Conservation (phyloP, 2,113 vertebrate genomes). For the Heterotilapia buettikoferi region DNA sequence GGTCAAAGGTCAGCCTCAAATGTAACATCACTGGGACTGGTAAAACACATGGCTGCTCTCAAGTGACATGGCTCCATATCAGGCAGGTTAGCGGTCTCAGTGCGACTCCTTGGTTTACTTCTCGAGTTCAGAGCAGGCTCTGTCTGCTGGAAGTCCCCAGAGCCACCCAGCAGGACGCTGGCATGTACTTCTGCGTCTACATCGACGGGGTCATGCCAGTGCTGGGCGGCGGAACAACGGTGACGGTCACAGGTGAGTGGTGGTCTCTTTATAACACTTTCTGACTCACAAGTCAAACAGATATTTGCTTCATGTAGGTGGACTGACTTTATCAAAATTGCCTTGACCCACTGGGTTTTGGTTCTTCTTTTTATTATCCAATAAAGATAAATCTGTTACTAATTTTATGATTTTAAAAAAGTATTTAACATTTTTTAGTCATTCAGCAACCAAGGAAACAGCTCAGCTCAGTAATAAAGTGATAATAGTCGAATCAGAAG, state of each 20-base stretch:
- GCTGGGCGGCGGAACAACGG: neutral
- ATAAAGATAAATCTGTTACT: neutral
- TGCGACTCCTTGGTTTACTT: fast-evolving
- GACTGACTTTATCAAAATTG: neutral
- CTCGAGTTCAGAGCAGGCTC: neutral
- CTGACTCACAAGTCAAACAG: neutral
- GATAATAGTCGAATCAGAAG: neutral
- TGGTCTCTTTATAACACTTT: neutral
- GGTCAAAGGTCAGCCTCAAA: neutral
- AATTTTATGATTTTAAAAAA: fast-evolving
- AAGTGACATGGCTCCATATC: neutral
- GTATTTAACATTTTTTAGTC: too few species aligned
- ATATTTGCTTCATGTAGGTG: neutral
- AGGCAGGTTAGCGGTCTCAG: neutral
- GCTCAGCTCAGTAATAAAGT: neutral
- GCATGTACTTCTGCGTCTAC: neutral
- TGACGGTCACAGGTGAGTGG: neutral
- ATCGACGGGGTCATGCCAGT: neutral
- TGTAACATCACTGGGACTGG: neutral
- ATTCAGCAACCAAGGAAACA: neutral
- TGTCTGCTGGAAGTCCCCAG: neutral
- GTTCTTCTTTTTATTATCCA: neutral
- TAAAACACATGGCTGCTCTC: neutral
- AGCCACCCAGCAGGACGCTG: neutral
- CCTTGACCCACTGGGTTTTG: neutral